Percentiles rank a stretch among this genome's conserved stretches.
Evolutionary conservation across 2,888 invertebrate genomes (phyloP).

Genomic region (Diaprepes abbreviatus): DNA sequence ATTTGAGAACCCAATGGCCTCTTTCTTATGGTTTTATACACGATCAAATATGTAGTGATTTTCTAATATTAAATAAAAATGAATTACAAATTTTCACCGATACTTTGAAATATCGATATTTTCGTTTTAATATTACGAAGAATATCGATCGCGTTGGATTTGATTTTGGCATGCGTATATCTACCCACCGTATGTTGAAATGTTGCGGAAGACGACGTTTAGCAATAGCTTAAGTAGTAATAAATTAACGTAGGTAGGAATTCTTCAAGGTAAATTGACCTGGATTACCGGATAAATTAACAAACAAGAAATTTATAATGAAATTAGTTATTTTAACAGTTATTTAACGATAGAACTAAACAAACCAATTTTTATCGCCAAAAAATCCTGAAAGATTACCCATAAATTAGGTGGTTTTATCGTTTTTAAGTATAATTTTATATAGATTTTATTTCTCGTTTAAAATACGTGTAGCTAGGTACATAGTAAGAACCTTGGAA

Average conservation of each 20-base stretch:
- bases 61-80: too few species aligned
- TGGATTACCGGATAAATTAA: background rate
- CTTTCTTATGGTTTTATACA: too few species aligned
- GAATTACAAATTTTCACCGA: too few species aligned
- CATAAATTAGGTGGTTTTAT: background rate
- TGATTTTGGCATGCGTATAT: too few species aligned
- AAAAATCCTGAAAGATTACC: background rate
- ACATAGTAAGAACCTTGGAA: background rate
- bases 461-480: background rate
- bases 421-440: background rate
- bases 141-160: too few species aligned
- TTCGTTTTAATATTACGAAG: too few species aligned
- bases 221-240: background rate
- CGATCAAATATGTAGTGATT: too few species aligned
- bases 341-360: background rate
- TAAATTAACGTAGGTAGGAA: conserved; percentile 3
- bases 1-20: too few species aligned
- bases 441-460: background rate
- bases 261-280: conserved; percentile 9
- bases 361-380: too few species aligned
- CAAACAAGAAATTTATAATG: background rate
- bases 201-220: conserved; percentile 10
- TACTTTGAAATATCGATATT: too few species aligned
- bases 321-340: background rate
- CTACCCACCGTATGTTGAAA: conserved; percentile 7